Evolutionary conservation across 2,888 invertebrate species (phyloP).

Genomic region (Thymelicus acteon): DNA sequence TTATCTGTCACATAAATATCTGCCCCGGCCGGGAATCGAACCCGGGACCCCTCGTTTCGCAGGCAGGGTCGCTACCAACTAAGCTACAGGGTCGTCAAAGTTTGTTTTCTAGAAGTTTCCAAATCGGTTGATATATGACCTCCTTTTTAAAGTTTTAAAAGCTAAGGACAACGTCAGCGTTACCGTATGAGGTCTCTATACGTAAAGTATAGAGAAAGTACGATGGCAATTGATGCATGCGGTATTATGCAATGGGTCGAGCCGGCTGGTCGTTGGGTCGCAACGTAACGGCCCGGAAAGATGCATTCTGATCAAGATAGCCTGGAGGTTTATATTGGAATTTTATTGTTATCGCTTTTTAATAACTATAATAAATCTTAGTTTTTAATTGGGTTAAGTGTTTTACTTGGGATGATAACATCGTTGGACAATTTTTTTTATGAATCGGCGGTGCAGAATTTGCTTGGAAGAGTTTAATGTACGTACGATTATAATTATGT

Average conservation of each 20-base stretch:
- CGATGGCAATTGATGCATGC: constrained; percentile 13
- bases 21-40: no score
- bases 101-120: no score
- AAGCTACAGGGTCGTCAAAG: no score
- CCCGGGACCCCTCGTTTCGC: no score
- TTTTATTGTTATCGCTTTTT: not conserved
- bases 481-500: no score
- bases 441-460: not conserved
- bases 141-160: no score
- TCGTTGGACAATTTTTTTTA: not conserved
- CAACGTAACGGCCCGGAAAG: constrained; percentile 14
- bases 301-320: constrained; percentile 17
- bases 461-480: no score
- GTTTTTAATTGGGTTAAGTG: not conserved
- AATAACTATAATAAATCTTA: not conserved
- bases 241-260: constrained; percentile 19
- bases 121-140: no score
- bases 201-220: constrained; percentile 16
- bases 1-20: no score
- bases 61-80: no score
- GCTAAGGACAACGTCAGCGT: no score
- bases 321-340: not conserved
- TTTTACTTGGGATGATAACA: not conserved
- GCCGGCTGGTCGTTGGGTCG: not conserved
- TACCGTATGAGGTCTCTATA: no score